Base-by-base conservation (phyloP, 2,113 vertebrate genomes). In the Macrotus californicus region DNA sequence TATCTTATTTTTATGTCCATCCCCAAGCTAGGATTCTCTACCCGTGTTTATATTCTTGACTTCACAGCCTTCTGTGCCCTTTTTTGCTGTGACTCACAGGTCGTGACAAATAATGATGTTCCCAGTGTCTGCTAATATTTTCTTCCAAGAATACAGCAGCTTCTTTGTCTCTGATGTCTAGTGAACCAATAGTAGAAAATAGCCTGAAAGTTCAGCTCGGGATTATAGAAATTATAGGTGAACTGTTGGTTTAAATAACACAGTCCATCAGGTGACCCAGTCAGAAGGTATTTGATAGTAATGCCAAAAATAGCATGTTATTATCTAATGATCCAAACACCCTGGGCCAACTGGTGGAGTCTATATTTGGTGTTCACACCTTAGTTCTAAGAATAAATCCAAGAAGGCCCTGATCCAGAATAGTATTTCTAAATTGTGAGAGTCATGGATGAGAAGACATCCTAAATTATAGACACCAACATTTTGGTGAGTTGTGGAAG, bases 241-340 rank as follows among this genome's bases (percentile, higher is more conserved):
- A 75, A 75, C 50, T 43, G 13, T 12, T 29, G 18, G 36, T 50
- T 87, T 87, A 91, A 95, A 41, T 50, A 91, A 77, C 59, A 86
- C 31, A 84, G 69, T 77, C 31, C 6, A 54, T 61, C 36, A 67
- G 4, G 16, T 77, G 41, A 39, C 16, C 50, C 48, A 95, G 34
- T 89, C 66, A 94, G 50, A 95, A 86, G n/a, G 77, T 76, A 34
- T 43, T 94, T 91, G 88, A 54, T 41, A 88, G 39, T 56, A 83
- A 85, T 79, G 34, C 39, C 21, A 34, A 61, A 93, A 83, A 36
- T 24, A 84, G 66, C 66, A 95, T 73, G 43, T 66, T 87, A 39
- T 46, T 31, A 67, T 73, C 59, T 43, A 61, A 89, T 64, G 10
- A 73, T 81, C 59, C 59, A 70, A 73, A 96, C 3, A 50, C 7